Conservation (phyloP, 2,888 invertebrate species). For the Pterostichus madidus region DNA sequence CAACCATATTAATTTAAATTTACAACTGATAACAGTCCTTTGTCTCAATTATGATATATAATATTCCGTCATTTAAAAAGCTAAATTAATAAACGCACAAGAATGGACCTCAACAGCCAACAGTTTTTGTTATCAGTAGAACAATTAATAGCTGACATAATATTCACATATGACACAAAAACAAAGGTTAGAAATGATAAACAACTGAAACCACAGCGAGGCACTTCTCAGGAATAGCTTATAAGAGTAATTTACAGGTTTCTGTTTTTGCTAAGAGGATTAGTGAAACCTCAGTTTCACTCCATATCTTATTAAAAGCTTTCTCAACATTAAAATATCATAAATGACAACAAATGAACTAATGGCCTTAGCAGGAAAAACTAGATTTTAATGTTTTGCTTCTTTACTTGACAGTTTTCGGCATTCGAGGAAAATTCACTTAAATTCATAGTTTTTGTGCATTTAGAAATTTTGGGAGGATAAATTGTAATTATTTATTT, state of each 20-base stretch:
- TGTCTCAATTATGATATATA: constrained; percentile 21
- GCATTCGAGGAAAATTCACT: background rate
- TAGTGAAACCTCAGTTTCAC: constrained; percentile 36
- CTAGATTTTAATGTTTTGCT: constrained; percentile 3
- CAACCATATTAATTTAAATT: background rate
- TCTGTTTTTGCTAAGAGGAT: constrained; percentile 33
- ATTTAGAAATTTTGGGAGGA: background rate
- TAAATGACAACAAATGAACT: constrained; percentile 17
- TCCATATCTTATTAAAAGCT: constrained; percentile 52
- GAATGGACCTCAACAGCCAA: constrained; percentile 1
- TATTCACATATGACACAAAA: constrained; percentile 25
- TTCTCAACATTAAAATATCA: constrained; percentile 27
- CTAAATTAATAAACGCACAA: constrained; percentile 15
- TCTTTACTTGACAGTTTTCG: constrained; percentile 3
- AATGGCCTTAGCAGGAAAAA: background rate
- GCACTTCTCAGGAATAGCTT: constrained; percentile 16
- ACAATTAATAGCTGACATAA: constrained; percentile 12
- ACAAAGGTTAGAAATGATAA: constrained; percentile 26
- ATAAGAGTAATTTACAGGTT: constrained; percentile 38
- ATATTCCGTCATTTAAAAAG: constrained; percentile 1
- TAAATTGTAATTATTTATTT: background rate
- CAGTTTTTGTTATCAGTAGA: constrained; percentile 5
- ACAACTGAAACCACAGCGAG: constrained; percentile 30
- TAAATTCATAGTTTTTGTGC: constrained; percentile 24
- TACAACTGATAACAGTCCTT: constrained; percentile 1